Evolutionary conservation across 2,113 vertebrate genomes (phyloP).

Genomic region (Casuarius casuarius): DNA sequence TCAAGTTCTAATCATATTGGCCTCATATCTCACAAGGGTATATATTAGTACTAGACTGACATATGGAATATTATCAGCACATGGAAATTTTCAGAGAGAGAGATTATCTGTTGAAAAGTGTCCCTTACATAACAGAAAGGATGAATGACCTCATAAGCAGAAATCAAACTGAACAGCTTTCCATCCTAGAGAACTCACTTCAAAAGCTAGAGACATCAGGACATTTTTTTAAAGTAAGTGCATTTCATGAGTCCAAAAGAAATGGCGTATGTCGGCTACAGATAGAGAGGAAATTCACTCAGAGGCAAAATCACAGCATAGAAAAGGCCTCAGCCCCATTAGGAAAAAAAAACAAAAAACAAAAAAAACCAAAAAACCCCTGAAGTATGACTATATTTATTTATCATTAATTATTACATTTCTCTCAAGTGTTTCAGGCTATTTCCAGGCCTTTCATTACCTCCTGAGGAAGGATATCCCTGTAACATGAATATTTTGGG

Average conservation of each 20-base stretch:
- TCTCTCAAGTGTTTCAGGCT: not conserved
- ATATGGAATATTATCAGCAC: not conserved
- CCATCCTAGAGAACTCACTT: not conserved
- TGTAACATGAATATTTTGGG: not conserved
- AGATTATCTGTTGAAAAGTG: not conserved
- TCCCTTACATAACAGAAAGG: not conserved
- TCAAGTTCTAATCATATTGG: not conserved
- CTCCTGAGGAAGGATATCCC: not conserved
- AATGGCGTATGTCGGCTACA: not conserved
- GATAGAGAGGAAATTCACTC: not conserved
- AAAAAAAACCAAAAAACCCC: not conserved
- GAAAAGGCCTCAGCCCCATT: not conserved
- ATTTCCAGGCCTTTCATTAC: not conserved
- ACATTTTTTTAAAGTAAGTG: not conserved
- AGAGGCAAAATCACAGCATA: not conserved
- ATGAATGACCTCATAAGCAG: not conserved
- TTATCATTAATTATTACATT: not conserved
- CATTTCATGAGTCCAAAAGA: not conserved
- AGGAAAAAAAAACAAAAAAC: too few species aligned
- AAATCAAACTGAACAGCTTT: not conserved
- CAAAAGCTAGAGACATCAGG: not conserved
- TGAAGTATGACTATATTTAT: not conserved
- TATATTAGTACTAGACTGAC: not conserved
- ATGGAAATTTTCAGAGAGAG: not conserved
- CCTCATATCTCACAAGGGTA: not conserved